These are phyloP conservation scores for Brachirus orientalis DNA, from an alignment of 2,113 vertebrate species.

Conservation along the genomic window DNA sequence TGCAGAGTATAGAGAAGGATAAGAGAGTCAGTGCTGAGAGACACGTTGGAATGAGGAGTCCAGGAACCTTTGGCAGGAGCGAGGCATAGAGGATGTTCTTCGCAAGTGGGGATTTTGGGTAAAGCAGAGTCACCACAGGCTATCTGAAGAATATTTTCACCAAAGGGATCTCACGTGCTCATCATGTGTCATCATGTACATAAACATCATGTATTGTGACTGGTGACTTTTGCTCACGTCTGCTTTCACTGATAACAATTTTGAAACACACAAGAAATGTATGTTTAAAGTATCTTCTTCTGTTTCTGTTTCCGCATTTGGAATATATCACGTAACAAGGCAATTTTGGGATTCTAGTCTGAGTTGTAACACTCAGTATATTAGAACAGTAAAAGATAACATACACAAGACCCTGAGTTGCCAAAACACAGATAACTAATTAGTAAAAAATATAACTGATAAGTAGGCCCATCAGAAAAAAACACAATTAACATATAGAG, in stretches of 20 bases:
- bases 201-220: too few relatives aligned
- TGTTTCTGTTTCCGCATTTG: background rate
- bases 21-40: conserved; percentile 74
- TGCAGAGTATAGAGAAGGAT: conserved; percentile 44
- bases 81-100: conserved; percentile 35
- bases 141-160: conserved; percentile 22
- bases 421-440: too few relatives aligned
- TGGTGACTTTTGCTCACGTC: conserved; percentile 8
- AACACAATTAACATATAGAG: too few relatives aligned
- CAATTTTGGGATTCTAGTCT: too few relatives aligned
- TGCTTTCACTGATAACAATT: conserved; percentile 32
- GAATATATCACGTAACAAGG: background rate
- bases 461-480: too few relatives aligned
- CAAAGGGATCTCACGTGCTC: conserved; percentile 18
- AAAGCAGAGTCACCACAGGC: conserved; percentile 14
- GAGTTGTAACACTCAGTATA: too few relatives aligned
- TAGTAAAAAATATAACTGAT: too few relatives aligned
- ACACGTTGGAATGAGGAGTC: conserved; percentile 68
- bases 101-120: conserved; percentile 48
- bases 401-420: too few relatives aligned
- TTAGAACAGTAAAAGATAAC: too few relatives aligned
- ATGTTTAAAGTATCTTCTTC: too few relatives aligned
- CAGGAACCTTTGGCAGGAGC: conserved; percentile 35
- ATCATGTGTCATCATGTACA: too few relatives aligned
- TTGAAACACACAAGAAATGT: conserved; percentile 16